Conservation (phyloP, 2,113 vertebrate genomes). For the Phodopus roborovskii region DNA sequence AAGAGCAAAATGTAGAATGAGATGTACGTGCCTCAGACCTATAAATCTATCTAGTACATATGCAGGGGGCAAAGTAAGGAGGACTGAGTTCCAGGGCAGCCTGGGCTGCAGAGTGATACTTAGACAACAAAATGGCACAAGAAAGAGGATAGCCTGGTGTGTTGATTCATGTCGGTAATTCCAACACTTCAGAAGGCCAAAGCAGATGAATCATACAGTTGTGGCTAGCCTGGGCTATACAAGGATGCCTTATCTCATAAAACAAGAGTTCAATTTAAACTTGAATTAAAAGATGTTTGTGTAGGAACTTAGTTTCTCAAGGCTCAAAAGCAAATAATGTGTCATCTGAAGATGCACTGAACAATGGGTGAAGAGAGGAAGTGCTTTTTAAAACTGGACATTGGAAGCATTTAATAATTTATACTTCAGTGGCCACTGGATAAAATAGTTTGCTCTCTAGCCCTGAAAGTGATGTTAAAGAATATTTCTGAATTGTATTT, state of each 20-base stretch:
- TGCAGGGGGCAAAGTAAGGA: background rate
- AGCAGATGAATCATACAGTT: background rate
- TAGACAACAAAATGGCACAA: background rate
- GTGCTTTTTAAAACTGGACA: background rate
- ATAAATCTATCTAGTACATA: background rate
- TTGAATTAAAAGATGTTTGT: background rate
- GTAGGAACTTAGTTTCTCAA: background rate
- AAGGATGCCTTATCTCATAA: background rate
- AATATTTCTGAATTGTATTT: background rate
- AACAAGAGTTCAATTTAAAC: background rate
- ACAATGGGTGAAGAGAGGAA: background rate
- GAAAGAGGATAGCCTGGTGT: background rate
- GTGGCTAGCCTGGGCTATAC: background rate
- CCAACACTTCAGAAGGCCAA: background rate
- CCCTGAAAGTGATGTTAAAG: background rate
- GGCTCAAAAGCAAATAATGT: conserved; percentile 5
- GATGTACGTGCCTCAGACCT: background rate
- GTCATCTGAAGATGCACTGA: background rate
- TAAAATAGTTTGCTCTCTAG: background rate
- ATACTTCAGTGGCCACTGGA: background rate
- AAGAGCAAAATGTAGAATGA: background rate
- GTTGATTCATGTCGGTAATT: background rate
- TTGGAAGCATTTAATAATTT: background rate
- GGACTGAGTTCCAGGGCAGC: background rate
- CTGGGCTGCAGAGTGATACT: background rate